Conservation (phyloP, 1,140 invertebrate species). For the Ceratina calcarata region DNA sequence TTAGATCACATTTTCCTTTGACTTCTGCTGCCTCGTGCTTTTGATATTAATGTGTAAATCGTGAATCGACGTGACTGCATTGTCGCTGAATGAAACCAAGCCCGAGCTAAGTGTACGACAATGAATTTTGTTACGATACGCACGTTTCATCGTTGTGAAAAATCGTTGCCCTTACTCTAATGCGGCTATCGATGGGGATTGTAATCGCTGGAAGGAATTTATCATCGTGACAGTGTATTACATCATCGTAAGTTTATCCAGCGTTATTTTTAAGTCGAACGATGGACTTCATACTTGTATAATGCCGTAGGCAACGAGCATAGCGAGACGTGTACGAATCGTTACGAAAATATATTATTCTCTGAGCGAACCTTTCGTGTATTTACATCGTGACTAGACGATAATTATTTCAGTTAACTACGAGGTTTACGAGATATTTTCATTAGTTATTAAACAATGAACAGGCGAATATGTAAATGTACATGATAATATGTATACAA, state of each 20-base stretch:
- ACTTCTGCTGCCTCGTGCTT: not conserved
- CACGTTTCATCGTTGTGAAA: not conserved
- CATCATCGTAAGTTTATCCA: conserved; percentile 49
- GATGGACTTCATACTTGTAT: not conserved
- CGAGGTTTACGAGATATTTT: not conserved
- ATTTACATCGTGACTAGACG: not conserved
- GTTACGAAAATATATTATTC: conserved; percentile 7
- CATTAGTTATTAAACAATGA: not conserved
- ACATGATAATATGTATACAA: too few species aligned
- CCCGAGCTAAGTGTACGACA: not conserved
- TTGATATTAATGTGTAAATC: not conserved
- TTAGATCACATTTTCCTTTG: conserved; percentile 18
- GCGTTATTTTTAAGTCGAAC: not conserved
- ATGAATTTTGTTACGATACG: not conserved
- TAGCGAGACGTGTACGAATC: not conserved
- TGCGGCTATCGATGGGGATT: conserved; percentile 14
- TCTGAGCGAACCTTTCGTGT: not conserved
- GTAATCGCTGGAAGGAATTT: not conserved
- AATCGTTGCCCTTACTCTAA: not conserved
- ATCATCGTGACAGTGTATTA: conserved; percentile 26
- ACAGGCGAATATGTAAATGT: not conserved
- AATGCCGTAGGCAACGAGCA: not conserved
- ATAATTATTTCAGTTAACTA: not conserved
- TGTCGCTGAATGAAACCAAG: conserved; percentile 9
- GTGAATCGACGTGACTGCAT: not conserved